A percentile compares a stretch with the other conserved stretches of the same genome.
phyloP scores from a whole-genome alignment of 2,113 vertebrate genomes.

The Platysteira castanea region DNA sequence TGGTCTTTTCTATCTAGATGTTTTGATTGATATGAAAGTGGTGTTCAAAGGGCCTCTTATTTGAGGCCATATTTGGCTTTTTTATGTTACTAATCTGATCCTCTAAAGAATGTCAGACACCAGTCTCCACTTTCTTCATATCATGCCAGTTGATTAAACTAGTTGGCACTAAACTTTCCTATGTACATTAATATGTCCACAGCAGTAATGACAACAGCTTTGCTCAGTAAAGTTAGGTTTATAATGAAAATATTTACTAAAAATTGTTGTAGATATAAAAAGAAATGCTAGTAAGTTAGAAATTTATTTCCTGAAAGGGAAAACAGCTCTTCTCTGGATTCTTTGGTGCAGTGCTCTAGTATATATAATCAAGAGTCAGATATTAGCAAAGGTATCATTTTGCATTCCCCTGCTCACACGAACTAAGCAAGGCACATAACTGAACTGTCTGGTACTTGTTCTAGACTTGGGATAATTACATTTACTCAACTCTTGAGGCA shows the following conservation, averaged over 20 bases:
- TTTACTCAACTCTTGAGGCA: neutral
- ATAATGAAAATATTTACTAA: neutral
- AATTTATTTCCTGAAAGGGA: neutral
- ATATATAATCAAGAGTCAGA: neutral
- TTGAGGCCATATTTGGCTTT: neutral
- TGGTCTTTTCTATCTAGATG: neutral
- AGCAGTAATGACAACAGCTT: neutral
- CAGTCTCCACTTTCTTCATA: neutral
- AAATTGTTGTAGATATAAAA: neutral
- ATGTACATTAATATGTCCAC: neutral
- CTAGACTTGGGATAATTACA: neutral
- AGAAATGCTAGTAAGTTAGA: neutral
- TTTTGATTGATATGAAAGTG: neutral
- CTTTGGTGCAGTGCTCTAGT: neutral
- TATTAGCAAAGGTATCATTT: neutral
- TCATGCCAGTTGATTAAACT: neutral
- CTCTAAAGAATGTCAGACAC: neutral
- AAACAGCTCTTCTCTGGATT: neutral
- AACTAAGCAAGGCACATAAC: neutral
- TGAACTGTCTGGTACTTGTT: neutral
- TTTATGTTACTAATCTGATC: neutral
- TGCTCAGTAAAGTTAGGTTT: neutral
- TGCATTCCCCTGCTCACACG: neutral
- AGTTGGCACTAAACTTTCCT: neutral
- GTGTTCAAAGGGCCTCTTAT: neutral